Base-by-base conservation (phyloP, 2,797 vertebrate genomes). In the Centroberyx gerrardi region DNA sequence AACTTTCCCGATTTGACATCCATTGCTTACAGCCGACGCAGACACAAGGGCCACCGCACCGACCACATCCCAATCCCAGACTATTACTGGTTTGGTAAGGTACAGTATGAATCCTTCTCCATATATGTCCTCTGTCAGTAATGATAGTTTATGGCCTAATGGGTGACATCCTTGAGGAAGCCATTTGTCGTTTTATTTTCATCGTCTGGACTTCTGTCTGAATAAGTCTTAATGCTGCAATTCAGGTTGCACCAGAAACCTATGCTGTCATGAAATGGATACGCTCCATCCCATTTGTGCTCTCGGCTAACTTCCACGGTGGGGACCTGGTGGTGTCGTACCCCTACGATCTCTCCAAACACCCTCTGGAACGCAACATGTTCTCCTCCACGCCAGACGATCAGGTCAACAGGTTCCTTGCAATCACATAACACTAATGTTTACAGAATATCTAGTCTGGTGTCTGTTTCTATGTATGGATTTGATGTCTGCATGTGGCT, bases 21-120 rank as follows among this genome's bases (percentile, higher is more conserved):
- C 64, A 88, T 97, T 5, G 95, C 92, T 61, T 97, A 99, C 89
- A 92, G 75, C 61, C 93, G 96, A 49, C 95, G 94, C 1, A 93
- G 88, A 42, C 89, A 90, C 62, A 96, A 83, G 29, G 88, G 92
- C 12, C 89, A 90, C 12, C 96, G 93, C 74, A 93, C 91, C 0
- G 96, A 98, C 84, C 98, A 97, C 84, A 86, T 99, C 72, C 95
- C 96, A 84, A 97, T 99, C 92, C 97, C 97, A 60, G 95, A 97
- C 76, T 94, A 93, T 91, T 99, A 97, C 93, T 99, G 97, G 98
- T 95, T 96, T 96, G 97, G 97, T 96, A 98, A 99, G 98, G 98
- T 99, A 98, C 91, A 90, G 91, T 87, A 81, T 61, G 88, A 88
- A 60, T 68, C 62, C 68, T 77, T 54, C 36, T 81, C 75, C 69